Conservation (phyloP, 2,113 vertebrate species). For the Quiscalus mexicanus region DNA sequence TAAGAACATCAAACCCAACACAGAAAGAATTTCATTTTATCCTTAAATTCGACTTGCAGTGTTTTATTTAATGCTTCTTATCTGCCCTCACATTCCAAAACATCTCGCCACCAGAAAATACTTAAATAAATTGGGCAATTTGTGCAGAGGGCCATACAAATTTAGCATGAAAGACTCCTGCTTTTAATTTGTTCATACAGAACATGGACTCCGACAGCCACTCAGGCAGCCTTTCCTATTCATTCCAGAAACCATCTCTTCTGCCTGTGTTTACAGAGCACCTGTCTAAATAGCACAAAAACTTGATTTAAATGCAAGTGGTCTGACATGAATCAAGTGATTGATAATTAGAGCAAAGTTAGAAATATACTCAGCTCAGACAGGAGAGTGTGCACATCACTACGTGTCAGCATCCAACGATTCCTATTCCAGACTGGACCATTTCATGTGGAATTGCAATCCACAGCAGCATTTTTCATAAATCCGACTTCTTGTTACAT, state of each 20-base stretch:
- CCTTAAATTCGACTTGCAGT: background rate
- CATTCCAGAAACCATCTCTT: background rate
- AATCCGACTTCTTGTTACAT: background rate
- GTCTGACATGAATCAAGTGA: slow-evolving; percentile 41
- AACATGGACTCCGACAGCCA: background rate
- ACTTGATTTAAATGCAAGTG: slow-evolving; percentile 39
- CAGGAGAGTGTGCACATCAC: background rate
- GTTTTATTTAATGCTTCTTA: slow-evolving; percentile 42
- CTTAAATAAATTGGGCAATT: slow-evolving; percentile 44
- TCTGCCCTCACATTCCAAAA: background rate
- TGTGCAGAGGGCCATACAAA: slow-evolving; percentile 28
- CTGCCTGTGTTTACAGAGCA: slow-evolving; percentile 35
- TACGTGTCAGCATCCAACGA: background rate
- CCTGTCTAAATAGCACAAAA: slow-evolving; percentile 51
- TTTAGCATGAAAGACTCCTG: slow-evolving; percentile 61
- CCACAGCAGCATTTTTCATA: slow-evolving; percentile 2
- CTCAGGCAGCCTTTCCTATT: background rate
- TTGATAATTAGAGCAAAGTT: slow-evolving; percentile 51
- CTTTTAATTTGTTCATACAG: slow-evolving; percentile 25
- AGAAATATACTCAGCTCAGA: slow-evolving; percentile 12
- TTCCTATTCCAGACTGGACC: background rate
- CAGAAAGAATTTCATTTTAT: slow-evolving; percentile 43
- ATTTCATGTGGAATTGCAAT: slow-evolving; percentile 15
- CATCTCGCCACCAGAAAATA: slow-evolving; percentile 8
- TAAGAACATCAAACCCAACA: slow-evolving; percentile 62